Evolutionary conservation across 2,113 vertebrate genomes (phyloP).

Genomic region (Brachirus orientalis): DNA sequence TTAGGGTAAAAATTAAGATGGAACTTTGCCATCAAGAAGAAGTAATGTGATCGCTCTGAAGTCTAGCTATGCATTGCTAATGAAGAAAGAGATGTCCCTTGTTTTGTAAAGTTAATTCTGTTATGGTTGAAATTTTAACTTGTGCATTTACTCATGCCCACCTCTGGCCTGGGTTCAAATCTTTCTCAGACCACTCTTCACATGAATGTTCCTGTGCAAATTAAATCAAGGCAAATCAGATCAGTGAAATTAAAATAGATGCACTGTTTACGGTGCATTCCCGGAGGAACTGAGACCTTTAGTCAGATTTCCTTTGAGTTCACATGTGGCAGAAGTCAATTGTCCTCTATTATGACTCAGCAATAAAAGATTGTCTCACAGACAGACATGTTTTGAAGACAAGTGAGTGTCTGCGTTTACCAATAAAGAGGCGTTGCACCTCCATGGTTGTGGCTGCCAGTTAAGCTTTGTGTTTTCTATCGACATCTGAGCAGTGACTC

Average conservation of each 20-base stretch:
- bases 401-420: slow-evolving; percentile 46
- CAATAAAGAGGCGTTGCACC: slow-evolving; percentile 43
- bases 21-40: slow-evolving; percentile 35
- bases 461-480: slow-evolving; percentile 42
- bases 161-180: slow-evolving; percentile 52
- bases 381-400: slow-evolving; percentile 33
- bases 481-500: slow-evolving; percentile 47
- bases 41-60: slow-evolving; percentile 20
- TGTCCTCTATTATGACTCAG: slow-evolving; percentile 53
- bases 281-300: slow-evolving; percentile 17
- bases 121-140: slow-evolving; percentile 47
- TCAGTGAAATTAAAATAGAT: slow-evolving; percentile 55
- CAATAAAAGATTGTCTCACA: slow-evolving; percentile 11
- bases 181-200: slow-evolving; percentile 25
- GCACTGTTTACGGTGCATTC: slow-evolving; percentile 31
- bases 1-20: slow-evolving; percentile 46
- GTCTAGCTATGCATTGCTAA: slow-evolving; percentile 29
- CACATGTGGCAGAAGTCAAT: slow-evolving; percentile 12
- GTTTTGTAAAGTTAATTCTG: slow-evolving; percentile 28
- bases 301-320: slow-evolving; percentile 22
- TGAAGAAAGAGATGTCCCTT: slow-evolving; percentile 51
- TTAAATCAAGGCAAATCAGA: slow-evolving; percentile 47
- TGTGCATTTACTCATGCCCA: slow-evolving; percentile 47
- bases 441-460: slow-evolving; percentile 35
- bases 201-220: slow-evolving; percentile 36